Base-by-base conservation (phyloP, 2,888 invertebrate species). In the Heliothis peltigera region DNA sequence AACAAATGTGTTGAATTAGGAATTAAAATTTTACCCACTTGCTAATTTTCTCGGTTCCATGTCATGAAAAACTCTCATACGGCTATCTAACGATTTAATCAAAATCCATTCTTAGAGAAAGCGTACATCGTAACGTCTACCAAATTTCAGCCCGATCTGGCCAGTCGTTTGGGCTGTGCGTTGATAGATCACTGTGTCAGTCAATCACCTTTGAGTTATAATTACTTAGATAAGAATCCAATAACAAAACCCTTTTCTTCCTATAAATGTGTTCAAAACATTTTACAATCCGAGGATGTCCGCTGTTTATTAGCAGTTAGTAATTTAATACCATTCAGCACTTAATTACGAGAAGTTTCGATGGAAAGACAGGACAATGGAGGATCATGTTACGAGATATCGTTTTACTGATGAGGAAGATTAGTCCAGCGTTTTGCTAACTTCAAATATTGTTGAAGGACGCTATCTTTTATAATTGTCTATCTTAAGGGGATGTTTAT, bases 351-450 rank as follows among this genome's bases (percentile, higher is more conserved):
- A 75, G 77, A 79, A 83, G 78, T 84, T 77, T 75, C 70, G 75
- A 73, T 74, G 75, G 48, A 61, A 70, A 85, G 92, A 92, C 92
- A 91, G 88, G 82, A 93, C 93, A 93, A 93, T 92, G 86, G 90
- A 22, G 85, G 81, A 85, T 93, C 91, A 85, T 73, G 85, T 93
- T 93, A 88, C 93, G 35, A 67, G 79, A 82, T 87, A 87, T 89
- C 91, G 78, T 70, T 74, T 87, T 86, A 84, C 87, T 75, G 84
- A 85, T 81, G 83, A 84, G 85, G 80, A 72, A 87, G 92, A 90
- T 89, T 86, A 86, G 79, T 66, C 67, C 59, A 64, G 76, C 78
- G 79, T 82, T 83, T 83, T 76, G 63, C 70, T 70, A 69, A 73
- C 63, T 70, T 72, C 54, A 51, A 71, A 61, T 68, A 69, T 63